Base-by-base conservation (phyloP, 2,888 invertebrate species). In the Deilephila porcellus region DNA sequence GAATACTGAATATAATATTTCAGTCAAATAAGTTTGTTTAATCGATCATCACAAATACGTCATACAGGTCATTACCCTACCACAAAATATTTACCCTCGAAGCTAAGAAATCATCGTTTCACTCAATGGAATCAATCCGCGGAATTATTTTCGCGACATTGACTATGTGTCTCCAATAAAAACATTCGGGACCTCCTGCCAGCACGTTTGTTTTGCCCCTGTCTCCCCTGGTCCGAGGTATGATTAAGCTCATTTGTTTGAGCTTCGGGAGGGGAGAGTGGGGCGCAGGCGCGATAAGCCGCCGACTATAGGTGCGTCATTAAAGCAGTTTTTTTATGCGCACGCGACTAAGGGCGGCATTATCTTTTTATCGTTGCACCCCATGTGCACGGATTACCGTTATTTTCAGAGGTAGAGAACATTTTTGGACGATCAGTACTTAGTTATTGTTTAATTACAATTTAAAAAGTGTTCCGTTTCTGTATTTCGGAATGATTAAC, bases 321-420 rank as follows among this genome's bases (percentile, higher is more conserved):
- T 93, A 94, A 88, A 89, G 85, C 79, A 85, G 86, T 88, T 90
- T 90, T 91, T 89, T 88, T 89, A 89, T 93, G 94, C 93, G 94
- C 94, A 92, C 93, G 93, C 93, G 94, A 86, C 93, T 88, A 75
- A 81, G 78, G 82, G 88, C 90, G 91, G 91, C 90, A 93, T 94
- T 94, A 94, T 93, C 94, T 93, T 94, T 94, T 94, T 94, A 94
- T 94, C 94, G 93, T 88, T 85, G 91, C 91, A 91, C 93, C 94
- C 93, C 93, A 93, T 90, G 90, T 87, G 77, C 82, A 80, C 80
- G 92, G 93, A 93, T 93, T 93, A 93, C 80, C 85, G 82, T 77
- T 77, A 76, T 76, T 67, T 76, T 72, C 91, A 93, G 93, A 77
- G 82, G 89, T 89, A 75, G 70, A 19, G 45, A 90, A 91, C 89